phyloP scores from a whole-genome alignment of 2,113 vertebrate species.

The Chitala chitala region DNA sequence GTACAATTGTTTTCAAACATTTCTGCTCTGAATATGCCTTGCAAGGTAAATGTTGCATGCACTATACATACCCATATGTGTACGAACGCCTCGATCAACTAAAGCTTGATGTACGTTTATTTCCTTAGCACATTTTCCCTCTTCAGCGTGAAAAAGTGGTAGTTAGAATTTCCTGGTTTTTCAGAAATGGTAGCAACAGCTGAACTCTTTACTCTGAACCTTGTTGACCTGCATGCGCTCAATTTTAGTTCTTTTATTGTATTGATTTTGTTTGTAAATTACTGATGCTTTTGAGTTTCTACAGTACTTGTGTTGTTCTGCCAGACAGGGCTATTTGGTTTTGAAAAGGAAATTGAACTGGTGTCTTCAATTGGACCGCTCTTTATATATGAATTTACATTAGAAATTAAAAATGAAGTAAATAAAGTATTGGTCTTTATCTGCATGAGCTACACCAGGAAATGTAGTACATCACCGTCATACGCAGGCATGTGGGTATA shows the following conservation, averaged over 20 bases:
- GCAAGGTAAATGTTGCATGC: constrained; percentile 34
- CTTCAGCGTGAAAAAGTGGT: constrained; percentile 9
- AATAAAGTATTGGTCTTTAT: not conserved
- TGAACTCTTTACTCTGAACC: not conserved
- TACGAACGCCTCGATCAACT: constrained; percentile 10
- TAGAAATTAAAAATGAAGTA: not conserved
- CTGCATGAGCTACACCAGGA: not conserved
- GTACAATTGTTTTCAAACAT: constrained; percentile 49
- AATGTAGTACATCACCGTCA: not conserved
- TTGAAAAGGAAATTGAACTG: constrained; percentile 2
- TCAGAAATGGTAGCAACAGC: not conserved
- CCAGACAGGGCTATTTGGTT: not conserved
- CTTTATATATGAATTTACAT: too few relatives aligned
- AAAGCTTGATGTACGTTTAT: constrained; percentile 21
- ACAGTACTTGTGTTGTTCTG: not conserved
- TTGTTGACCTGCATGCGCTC: constrained; percentile 21
- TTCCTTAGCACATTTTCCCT: not conserved
- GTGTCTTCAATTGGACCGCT: not conserved
- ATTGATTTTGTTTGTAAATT: constrained; percentile 8
- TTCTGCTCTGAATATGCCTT: constrained; percentile 44
- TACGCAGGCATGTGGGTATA: constrained; percentile 12
- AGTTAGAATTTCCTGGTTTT: constrained; percentile 1
- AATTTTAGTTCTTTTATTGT: not conserved
- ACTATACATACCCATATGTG: constrained; percentile 18
- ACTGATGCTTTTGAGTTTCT: not conserved